These are phyloP conservation scores for Oreochromis spilurus DNA, from an alignment of 2,113 vertebrate genomes.

Conservation along the genomic window DNA sequence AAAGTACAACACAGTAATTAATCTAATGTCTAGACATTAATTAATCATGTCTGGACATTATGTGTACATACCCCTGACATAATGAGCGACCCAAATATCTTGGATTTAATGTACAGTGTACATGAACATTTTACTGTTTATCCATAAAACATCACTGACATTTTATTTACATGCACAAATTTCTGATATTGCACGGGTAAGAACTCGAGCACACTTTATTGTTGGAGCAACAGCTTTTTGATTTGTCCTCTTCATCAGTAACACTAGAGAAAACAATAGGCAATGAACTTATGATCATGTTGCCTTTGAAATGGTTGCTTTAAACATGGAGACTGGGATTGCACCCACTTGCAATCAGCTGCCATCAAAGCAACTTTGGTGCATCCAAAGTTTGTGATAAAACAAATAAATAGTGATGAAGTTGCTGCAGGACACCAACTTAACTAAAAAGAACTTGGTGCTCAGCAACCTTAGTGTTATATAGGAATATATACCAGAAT, in stretches of 20 bases:
- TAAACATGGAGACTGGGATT: neutral
- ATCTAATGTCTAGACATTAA: neutral
- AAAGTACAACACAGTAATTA: neutral
- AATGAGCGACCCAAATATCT: neutral
- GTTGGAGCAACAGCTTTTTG: rapidly evolving
- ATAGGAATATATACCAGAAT: neutral
- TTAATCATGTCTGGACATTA: neutral
- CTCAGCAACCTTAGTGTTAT: neutral
- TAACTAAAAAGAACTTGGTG: neutral
- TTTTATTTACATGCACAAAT: neutral
- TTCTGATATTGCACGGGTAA: neutral
- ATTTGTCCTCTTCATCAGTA: neutral
- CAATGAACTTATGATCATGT: neutral
- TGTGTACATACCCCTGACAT: neutral
- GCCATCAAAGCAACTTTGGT: neutral
- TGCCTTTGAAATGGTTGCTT: neutral
- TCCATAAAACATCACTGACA: neutral
- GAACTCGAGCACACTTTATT: neutral
- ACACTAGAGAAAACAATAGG: neutral
- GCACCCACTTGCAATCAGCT: neutral
- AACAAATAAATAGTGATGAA: neutral
- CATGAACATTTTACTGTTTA: neutral
- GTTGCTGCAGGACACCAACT: neutral
- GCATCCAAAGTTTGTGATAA: neutral
- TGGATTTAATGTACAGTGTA: neutral